Percentiles rank a stretch among this genome's conserved stretches.
phyloP scores from a whole-genome alignment of 2,797 vertebrate genomes.

The Rhyacichthys aspro region DNA sequence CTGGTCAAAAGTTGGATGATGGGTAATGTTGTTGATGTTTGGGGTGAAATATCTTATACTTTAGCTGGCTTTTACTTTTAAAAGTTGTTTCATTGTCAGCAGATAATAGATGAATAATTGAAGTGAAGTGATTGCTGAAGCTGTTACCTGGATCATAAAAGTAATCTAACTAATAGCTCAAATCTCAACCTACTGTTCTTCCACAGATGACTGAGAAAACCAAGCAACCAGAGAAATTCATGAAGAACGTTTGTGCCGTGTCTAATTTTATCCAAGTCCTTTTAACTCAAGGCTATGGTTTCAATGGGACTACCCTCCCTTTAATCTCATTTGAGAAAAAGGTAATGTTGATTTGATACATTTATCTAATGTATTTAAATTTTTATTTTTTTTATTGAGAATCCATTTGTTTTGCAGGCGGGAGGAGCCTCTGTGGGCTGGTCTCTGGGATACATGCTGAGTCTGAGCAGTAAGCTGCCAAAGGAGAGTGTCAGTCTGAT shows the following conservation, averaged over 20 bases:
- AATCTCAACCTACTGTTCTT: background rate
- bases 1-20: too few species aligned
- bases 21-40: too few species aligned
- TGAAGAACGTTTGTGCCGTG: conserved; percentile 80
- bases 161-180: too few species aligned
- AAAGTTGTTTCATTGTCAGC: too few species aligned
- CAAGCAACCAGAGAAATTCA: conserved; percentile 14
- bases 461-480: conserved; percentile 85
- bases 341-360: conserved; percentile 42
- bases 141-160: too few species aligned
- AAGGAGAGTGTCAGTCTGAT: conserved; percentile 71
- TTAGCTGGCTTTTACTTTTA: too few species aligned
- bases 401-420: conserved; percentile 70
- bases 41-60: too few species aligned
- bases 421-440: conserved; percentile 87
- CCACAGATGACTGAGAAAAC: conserved; percentile 77
- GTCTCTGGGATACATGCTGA: conserved; percentile 91
- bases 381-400: background rate
- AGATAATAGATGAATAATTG: too few species aligned
- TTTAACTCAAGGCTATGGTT: conserved; percentile 78
- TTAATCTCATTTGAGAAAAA: conserved; percentile 83
- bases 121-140: too few species aligned
- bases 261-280: conserved; percentile 81
- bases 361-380: background rate
- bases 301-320: conserved; percentile 75